Percentiles rank a stretch among this genome's conserved stretches.
phyloP scores from a whole-genome alignment of 2,888 invertebrate genomes.

The Brachyptera risi region DNA sequence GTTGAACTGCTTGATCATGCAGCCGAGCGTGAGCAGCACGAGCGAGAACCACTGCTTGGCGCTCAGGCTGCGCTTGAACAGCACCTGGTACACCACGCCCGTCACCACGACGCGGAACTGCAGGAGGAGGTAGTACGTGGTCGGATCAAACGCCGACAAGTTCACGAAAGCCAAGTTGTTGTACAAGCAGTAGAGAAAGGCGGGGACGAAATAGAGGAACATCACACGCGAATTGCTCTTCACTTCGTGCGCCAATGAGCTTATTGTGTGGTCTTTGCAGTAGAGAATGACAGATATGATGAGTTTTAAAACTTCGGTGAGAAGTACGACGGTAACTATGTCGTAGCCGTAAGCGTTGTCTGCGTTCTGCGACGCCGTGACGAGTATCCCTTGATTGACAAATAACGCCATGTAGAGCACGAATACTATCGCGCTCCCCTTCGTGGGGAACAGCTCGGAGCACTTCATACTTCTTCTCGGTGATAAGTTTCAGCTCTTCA shows the following conservation, averaged over 20 bases:
- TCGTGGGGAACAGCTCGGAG: conserved; percentile 76
- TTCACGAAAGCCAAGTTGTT: conserved; percentile 92
- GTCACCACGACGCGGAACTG: conserved; percentile 91
- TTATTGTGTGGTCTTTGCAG: conserved; percentile 56
- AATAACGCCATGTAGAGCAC: conserved; percentile 82
- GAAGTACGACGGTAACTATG: conserved; percentile 79
- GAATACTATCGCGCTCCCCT: conserved; percentile 75
- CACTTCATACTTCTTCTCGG: too few relatives aligned
- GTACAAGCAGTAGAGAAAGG: conserved; percentile 87
- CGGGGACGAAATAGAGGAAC: conserved; percentile 82
- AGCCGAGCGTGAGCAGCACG: conserved; percentile 79
- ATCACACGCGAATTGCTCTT: conserved; percentile 58
- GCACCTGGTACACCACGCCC: conserved; percentile 83
- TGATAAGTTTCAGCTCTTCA: too few relatives aligned
- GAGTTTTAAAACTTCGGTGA: conserved; percentile 84
- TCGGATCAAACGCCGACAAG: conserved; percentile 87
- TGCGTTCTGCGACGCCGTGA: conserved; percentile 82
- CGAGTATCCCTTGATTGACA: conserved; percentile 88
- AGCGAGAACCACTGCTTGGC: conserved; percentile 85
- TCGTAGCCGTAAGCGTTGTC: conserved; percentile 82
- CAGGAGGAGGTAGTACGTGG: conserved; percentile 85
- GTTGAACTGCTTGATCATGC: conserved; percentile 83
- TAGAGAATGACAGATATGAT: conserved; percentile 67
- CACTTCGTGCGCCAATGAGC: conserved; percentile 54
- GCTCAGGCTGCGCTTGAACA: conserved; percentile 79